Base-by-base conservation (phyloP, 2,797 vertebrate species). In the Pantherophis vulpinus region DNA sequence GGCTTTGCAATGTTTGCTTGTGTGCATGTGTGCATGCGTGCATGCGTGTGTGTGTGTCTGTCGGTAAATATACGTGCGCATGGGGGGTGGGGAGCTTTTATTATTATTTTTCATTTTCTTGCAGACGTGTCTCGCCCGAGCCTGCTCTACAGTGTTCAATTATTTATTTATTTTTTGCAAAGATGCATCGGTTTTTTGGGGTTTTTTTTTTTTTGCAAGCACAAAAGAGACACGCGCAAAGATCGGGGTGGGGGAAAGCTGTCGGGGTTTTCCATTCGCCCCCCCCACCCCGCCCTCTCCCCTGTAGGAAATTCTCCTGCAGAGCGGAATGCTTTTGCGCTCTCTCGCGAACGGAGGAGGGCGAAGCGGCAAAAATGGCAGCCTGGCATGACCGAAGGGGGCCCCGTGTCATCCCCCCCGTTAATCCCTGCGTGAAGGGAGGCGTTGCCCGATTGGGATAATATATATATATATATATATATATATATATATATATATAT, bases 351-450 rank as follows among this genome's bases (percentile, higher is more conserved):
- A 59, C 18, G 37, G 79, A 29, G 70, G 89, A 60, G 47, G 51
- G 66, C 27, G 18, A 60, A n/a, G 86, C 56, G n/a, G 89, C 63
- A 91, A 94, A 92, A 58, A 92, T 94, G 93, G 93, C 91, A 94
- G 93, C 93, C 93, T 94, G 93, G 91, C 93, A 94, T 91, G 89
- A 93, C 93, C 66, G 63, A 29, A 63, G 9, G 87, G 90, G 58
- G 25, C 60, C 37, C 9, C 37, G 20, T 14, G 86, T 20, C 29
- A 25, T 20, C 20, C 90, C 55, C 61, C 18, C 79, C 3, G 87
- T 0, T 37, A 16, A 16, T 86, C 88, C 10, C 87, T 29, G 5
- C 23, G 87, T 37, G 32, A n/a, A 56, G 20, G n/a, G 70, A 18
- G 55, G 12, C 27, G 25, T 25, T 55, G 66, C 2, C 20, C 42